phyloP scores from a whole-genome alignment of 2,797 vertebrate species.

The Anabas testudineus region DNA sequence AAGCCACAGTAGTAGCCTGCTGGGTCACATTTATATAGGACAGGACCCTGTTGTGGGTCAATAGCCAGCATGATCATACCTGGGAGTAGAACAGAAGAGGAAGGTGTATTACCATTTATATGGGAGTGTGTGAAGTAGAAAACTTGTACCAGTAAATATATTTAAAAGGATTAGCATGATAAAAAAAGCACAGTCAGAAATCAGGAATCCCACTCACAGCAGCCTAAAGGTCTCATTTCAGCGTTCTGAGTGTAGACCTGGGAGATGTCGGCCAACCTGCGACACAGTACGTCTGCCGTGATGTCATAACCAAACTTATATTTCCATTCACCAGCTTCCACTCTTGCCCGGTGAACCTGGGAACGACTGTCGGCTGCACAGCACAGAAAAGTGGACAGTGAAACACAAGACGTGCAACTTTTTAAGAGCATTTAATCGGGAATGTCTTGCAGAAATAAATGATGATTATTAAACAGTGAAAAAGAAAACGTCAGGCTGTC shows the following conservation, averaged over 20 bases:
- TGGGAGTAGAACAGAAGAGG: slow-evolving; percentile 27
- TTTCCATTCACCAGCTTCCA: slow-evolving; percentile 86
- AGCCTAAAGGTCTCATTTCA: slow-evolving; percentile 88
- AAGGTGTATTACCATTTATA: no score
- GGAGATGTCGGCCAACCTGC: slow-evolving; percentile 84
- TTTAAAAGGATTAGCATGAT: not conserved
- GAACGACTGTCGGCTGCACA: slow-evolving; percentile 84
- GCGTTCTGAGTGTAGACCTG: slow-evolving; percentile 89
- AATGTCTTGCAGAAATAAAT: not conserved
- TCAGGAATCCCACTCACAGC: slow-evolving; percentile 79
- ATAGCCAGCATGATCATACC: slow-evolving; percentile 86
- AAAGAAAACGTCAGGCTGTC: not conserved
- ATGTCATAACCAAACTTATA: slow-evolving; percentile 88
- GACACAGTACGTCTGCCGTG: slow-evolving; percentile 82
- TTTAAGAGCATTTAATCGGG: not conserved
- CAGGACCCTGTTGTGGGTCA: slow-evolving; percentile 81
- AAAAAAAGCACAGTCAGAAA: no score
- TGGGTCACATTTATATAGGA: slow-evolving; percentile 85
- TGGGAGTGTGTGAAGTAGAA: no score
- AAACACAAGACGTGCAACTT: no score
- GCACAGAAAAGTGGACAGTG: not conserved
- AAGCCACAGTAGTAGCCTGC: slow-evolving; percentile 87
- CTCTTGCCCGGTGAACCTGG: slow-evolving; percentile 86
- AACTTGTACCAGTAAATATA: no score
- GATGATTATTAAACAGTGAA: not conserved